Conservation (phyloP, 2,113 vertebrate genomes). For the Sterrhoptilus dennistouni region DNA sequence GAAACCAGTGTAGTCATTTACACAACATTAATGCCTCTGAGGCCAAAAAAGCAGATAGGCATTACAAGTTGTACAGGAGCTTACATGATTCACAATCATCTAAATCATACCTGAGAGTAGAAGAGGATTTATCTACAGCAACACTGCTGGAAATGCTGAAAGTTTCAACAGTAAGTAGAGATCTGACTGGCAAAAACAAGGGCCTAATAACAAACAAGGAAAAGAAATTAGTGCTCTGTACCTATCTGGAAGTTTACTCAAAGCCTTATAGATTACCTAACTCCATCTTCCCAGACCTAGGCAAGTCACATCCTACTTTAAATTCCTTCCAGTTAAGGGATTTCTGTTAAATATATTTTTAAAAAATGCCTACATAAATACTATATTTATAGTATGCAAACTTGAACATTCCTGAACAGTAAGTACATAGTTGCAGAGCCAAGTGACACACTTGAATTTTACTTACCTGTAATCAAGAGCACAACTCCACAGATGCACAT, state of each 20-base stretch:
- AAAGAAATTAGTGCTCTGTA: background rate
- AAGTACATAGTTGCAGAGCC: background rate
- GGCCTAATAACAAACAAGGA: constrained; percentile 76
- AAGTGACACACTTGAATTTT: background rate
- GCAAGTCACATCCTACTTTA: background rate
- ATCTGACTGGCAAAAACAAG: constrained; percentile 87
- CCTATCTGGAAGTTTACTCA: background rate
- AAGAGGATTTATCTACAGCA: constrained; percentile 90
- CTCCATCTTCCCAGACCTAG: background rate
- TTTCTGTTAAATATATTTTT: background rate
- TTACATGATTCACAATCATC: background rate
- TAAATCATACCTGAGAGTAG: constrained; percentile 86
- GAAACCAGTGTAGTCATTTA: background rate
- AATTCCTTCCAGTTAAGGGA: background rate
- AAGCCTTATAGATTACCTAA: background rate
- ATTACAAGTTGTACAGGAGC: background rate
- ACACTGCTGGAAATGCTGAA: constrained; percentile 96
- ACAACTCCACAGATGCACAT: constrained; percentile 96
- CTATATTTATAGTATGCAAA: background rate
- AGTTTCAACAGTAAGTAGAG: constrained; percentile 91
- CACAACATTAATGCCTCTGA: background rate
- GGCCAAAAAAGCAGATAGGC: background rate
- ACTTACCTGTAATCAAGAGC: constrained; percentile 92
- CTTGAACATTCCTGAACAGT: background rate
- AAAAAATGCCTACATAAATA: background rate